Evolutionary conservation across 2,888 invertebrate species (phyloP).

Genomic region (Harpagoxenus sublaevis): DNA sequence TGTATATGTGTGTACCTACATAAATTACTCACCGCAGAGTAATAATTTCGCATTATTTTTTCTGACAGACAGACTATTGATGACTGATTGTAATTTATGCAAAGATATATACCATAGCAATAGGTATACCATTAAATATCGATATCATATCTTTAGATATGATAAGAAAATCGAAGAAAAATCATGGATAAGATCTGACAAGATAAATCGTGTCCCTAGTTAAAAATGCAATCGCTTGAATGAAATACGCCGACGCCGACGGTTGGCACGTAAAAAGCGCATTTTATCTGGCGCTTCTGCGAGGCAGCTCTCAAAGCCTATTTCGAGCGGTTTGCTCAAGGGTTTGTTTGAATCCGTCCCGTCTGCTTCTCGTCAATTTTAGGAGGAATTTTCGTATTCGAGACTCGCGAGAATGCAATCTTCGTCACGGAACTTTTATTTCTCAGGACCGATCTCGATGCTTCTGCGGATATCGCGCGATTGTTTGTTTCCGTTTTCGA

Average conservation of each 20-base stretch:
- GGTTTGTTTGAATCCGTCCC: conserved; percentile 59
- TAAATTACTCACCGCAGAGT: not conserved
- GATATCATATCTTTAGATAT: not conserved
- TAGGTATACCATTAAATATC: not conserved
- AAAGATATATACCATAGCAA: too few species aligned
- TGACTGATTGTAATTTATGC: not conserved
- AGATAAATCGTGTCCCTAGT: not conserved
- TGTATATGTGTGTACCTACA: not conserved
- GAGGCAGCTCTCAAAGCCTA: conserved; percentile 45
- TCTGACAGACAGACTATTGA: not conserved
- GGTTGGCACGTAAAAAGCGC: conserved; percentile 27
- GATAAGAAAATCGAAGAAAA: not conserved
- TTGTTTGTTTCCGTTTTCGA: conserved; percentile 50
- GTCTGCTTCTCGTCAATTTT: conserved; percentile 61
- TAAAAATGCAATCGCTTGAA: conserved; percentile 27
- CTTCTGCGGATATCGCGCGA: conserved; percentile 11
- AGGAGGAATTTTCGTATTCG: conserved; percentile 41
- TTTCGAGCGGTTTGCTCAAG: conserved; percentile 49
- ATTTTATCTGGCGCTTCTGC: conserved; percentile 42
- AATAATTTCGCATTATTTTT: not conserved
- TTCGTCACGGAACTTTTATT: conserved; percentile 43
- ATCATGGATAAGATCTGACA: not conserved
- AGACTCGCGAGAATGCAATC: conserved; percentile 47
- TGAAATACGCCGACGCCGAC: conserved; percentile 38
- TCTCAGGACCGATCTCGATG: conserved; percentile 22